Percentiles rank a stretch among this genome's conserved stretches.
phyloP scores from a whole-genome alignment of 2,888 invertebrate species.

The Cosmopolites sordidus region DNA sequence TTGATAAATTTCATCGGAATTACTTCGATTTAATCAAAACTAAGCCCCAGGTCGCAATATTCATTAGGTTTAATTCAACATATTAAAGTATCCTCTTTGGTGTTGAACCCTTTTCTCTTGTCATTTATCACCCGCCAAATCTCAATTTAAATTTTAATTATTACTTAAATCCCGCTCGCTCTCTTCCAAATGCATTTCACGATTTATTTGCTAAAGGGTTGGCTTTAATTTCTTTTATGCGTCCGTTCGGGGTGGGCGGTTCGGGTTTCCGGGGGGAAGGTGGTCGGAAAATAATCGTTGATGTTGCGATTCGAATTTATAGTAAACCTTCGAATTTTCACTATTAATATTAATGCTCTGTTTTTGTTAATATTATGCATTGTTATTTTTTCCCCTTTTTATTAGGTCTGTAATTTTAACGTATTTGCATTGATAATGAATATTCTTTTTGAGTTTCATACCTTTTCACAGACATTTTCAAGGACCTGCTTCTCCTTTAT shows the following conservation, averaged over 20 bases:
- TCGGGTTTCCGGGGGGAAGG: no score
- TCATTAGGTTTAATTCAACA: slow-evolving; percentile 29
- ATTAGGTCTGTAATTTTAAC: no score
- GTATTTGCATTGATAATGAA: no score
- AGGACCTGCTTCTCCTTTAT: no score
- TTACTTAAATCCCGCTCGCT: slow-evolving; percentile 28
- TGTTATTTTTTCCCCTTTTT: no score
- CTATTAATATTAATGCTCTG: no score
- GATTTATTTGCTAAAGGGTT: slow-evolving; percentile 28
- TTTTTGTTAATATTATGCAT: no score
- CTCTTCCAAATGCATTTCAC: slow-evolving; percentile 24
- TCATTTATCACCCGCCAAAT: slow-evolving; percentile 29
- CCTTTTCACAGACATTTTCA: no score
- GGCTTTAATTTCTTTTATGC: slow-evolving; percentile 27
- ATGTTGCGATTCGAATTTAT: background rate
- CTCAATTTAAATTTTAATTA: slow-evolving; percentile 34
- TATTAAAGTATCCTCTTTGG: slow-evolving; percentile 25
- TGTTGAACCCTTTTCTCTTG: slow-evolving; percentile 27
- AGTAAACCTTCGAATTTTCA: background rate
- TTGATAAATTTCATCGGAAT: slow-evolving; percentile 23
- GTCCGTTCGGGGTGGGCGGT: no score
- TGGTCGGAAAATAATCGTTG: background rate
- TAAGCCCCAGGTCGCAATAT: slow-evolving; percentile 28
- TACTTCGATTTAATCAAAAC: slow-evolving; percentile 25
- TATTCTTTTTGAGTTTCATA: no score